These are phyloP conservation scores for Neogale vison DNA, from an alignment of 2,113 vertebrate genomes.

Conservation along the genomic window DNA sequence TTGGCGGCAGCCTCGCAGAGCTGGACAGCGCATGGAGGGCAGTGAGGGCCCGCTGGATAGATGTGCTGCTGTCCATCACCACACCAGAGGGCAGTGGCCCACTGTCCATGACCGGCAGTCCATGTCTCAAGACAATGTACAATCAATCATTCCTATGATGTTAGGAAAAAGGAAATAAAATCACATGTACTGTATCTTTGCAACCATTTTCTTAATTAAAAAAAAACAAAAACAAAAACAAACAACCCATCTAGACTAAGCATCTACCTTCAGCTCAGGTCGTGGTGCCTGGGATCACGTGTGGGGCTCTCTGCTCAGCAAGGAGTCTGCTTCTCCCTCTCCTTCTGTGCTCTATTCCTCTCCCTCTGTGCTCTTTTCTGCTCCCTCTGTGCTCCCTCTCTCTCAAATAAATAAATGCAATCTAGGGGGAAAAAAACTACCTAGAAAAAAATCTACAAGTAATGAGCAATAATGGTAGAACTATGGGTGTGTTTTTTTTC, in stretches of 20 bases:
- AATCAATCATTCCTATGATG: fast-evolving
- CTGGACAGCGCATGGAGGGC: fast-evolving
- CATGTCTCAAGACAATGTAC: fast-evolving
- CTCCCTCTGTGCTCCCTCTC: no score
- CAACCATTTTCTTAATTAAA: neutral
- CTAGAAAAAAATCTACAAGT: fast-evolving
- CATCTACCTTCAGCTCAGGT: no score
- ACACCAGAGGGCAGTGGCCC: neutral
- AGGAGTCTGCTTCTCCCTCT: no score
- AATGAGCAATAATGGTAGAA: fast-evolving
- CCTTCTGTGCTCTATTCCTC: no score
- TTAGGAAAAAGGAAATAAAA: neutral
- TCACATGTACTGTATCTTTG: fast-evolving
- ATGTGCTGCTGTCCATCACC: fast-evolving
- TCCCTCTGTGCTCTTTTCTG: no score
- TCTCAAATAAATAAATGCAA: no score
- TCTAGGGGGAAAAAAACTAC: no score
- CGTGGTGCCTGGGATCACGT: no score
- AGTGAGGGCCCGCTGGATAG: fast-evolving
- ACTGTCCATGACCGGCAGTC: fast-evolving
- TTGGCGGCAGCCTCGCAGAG: fast-evolving
- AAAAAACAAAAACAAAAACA: fast-evolving
- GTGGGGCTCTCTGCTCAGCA: no score
- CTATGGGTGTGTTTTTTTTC: fast-evolving
- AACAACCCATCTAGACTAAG: no score